Conservation (phyloP, 1,140 invertebrate species). For the Diploscapter pachys region DNA sequence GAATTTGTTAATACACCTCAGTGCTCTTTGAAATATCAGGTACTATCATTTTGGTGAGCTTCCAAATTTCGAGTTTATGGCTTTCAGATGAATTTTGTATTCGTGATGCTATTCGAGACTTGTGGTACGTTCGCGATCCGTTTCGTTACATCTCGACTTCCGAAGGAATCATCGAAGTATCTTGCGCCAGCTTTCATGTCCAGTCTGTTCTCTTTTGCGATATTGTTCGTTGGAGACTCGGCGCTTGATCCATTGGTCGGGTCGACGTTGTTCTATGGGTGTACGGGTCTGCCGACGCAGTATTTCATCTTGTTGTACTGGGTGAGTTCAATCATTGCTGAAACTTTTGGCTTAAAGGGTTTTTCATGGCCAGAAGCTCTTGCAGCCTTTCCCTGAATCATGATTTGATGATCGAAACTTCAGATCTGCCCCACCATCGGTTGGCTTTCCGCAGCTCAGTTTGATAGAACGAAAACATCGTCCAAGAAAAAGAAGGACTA, state of each 20-base stretch:
- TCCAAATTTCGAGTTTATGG: no score
- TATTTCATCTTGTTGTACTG: slow-evolving; percentile 25
- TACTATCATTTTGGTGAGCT: no score
- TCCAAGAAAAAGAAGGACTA: slow-evolving; percentile 18
- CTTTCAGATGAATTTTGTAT: no score
- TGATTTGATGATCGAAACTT: background rate
- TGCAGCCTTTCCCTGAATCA: background rate
- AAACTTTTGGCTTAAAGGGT: slow-evolving; percentile 1
- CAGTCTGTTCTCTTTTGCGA: background rate
- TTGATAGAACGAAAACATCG: slow-evolving; percentile 3
- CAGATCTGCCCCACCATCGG: slow-evolving; percentile 25
- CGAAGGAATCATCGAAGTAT: no score
- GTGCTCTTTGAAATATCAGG: no score
- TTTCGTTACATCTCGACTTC: no score
- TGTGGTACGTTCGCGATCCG: no score
- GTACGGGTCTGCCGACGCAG: slow-evolving; percentile 14
- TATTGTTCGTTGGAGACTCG: slow-evolving; percentile 21
- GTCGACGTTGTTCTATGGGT: slow-evolving; percentile 24
- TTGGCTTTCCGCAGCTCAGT: slow-evolving; percentile 20
- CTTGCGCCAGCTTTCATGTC: no score
- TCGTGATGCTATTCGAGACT: no score
- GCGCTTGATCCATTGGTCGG: slow-evolving; percentile 27
- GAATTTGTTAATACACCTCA: no score
- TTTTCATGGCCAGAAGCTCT: background rate
- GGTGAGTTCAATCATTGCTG: slow-evolving; percentile 6